Conservation (phyloP, 2,113 vertebrate species). For the Pomatorhinus ruficollis region DNA sequence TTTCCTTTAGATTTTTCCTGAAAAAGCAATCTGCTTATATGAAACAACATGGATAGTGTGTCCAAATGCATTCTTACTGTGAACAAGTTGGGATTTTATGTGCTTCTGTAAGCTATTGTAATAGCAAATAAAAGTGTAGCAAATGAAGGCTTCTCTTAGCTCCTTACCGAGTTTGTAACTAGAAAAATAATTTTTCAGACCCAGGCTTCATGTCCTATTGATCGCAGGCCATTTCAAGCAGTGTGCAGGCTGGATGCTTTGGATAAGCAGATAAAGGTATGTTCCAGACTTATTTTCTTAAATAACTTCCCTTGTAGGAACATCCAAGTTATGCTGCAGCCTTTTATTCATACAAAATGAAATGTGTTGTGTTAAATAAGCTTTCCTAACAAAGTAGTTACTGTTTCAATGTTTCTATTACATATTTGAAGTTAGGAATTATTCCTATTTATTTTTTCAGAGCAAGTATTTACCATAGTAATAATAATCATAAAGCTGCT, state of each 20-base stretch:
- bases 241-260: slow-evolving; percentile 81
- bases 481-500: background rate
- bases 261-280: slow-evolving; percentile 74
- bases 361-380: background rate
- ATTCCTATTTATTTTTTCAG: background rate
- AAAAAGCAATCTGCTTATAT: background rate
- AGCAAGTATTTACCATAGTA: background rate
- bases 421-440: background rate
- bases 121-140: background rate
- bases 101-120: background rate
- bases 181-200: slow-evolving; percentile 76
- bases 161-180: background rate
- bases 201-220: slow-evolving; percentile 89
- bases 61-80: background rate
- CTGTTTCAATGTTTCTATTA: background rate
- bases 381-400: background rate
- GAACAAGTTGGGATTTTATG: background rate
- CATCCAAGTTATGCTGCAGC: background rate
- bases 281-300: background rate
- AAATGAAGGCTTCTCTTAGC: background rate
- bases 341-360: background rate
- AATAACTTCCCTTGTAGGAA: background rate
- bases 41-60: background rate
- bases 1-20: background rate
- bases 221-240: slow-evolving; percentile 87